Conservation (phyloP, 2,888 invertebrate species). For the Oconnorella tubifera region DNA sequence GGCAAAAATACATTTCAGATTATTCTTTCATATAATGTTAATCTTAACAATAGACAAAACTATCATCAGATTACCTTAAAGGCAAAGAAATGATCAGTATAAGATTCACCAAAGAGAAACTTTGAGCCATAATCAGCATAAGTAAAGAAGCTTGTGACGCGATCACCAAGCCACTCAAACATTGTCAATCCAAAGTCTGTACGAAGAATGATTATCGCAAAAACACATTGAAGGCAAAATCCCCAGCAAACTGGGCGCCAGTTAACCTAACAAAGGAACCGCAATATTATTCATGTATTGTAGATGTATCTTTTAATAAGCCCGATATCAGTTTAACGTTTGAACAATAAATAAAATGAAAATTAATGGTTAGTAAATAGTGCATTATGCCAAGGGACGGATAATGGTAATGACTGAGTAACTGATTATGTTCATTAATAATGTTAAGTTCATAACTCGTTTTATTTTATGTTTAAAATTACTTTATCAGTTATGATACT, state of each 20-base stretch:
- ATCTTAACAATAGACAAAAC: too few relatives aligned
- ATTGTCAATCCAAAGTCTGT: slow-evolving; percentile 59
- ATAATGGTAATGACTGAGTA: too few relatives aligned
- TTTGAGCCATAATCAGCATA: slow-evolving; percentile 75
- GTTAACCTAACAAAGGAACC: slow-evolving; percentile 39
- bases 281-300: too few relatives aligned
- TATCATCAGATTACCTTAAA: too few relatives aligned
- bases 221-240: slow-evolving; percentile 74
- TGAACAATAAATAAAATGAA: background rate
- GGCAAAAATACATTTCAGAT: too few relatives aligned
- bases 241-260: slow-evolving; percentile 77
- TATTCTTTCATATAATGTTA: too few relatives aligned
- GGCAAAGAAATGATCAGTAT: slow-evolving; percentile 67
- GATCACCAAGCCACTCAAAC: slow-evolving; percentile 67
- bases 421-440: too few relatives aligned
- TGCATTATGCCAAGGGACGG: too few relatives aligned
- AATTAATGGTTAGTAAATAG: too few relatives aligned
- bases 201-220: slow-evolving; percentile 55
- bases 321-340: background rate
- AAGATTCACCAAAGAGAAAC: slow-evolving; percentile 73
- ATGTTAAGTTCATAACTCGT: too few relatives aligned
- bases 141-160: slow-evolving; percentile 73
- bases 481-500: too few relatives aligned
- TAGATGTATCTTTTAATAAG: background rate
- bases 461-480: too few relatives aligned